phyloP scores from a whole-genome alignment of 1,140 invertebrate species.

The Pseudomyrmex concolor region DNA sequence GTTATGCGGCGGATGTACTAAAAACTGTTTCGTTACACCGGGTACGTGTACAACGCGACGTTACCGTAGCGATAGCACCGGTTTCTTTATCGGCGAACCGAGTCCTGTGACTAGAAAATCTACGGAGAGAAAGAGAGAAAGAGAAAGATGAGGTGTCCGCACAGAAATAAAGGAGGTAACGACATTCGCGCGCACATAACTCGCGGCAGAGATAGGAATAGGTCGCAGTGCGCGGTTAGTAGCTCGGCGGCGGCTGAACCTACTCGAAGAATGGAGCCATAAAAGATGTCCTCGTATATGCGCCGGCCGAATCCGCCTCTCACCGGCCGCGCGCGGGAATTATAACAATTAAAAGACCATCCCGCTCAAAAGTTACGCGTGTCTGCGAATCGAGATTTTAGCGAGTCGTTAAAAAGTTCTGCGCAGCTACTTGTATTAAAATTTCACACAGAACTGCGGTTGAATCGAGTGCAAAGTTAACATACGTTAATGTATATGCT shows the following conservation, averaged over 20 bases:
- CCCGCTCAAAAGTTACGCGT: slow-evolving; percentile 47
- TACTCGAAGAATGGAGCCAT: slow-evolving; percentile 75
- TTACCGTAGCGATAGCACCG: slow-evolving; percentile 60
- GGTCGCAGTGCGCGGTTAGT: slow-evolving; percentile 63
- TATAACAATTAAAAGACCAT: slow-evolving; percentile 69
- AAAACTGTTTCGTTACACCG: slow-evolving; percentile 54
- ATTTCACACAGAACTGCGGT: neutral
- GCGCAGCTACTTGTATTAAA: slow-evolving; percentile 42
- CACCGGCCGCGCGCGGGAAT: slow-evolving; percentile 31
- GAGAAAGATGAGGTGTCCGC: slow-evolving; percentile 1
- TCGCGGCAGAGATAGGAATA: slow-evolving; percentile 67
- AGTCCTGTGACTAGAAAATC: slow-evolving; percentile 22
- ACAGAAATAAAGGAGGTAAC: slow-evolving; percentile 70
- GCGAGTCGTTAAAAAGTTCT: slow-evolving; percentile 5
- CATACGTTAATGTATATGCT: no score
- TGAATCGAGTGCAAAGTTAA: slow-evolving; percentile 11
- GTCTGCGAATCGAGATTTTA: slow-evolving; percentile 46
- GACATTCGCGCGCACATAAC: slow-evolving; percentile 70
- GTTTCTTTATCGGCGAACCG: slow-evolving; percentile 68
- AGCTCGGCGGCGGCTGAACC: slow-evolving; percentile 39
- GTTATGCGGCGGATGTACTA: slow-evolving; percentile 34
- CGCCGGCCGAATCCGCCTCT: slow-evolving; percentile 29
- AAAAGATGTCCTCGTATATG: slow-evolving; percentile 70
- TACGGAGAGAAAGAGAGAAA: slow-evolving; percentile 4
- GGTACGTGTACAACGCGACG: slow-evolving; percentile 48